Evolutionary conservation across 2,888 invertebrate species (phyloP), one percentile per base, ranked within the genome.

Genomic region (Pasiphila rectangulata): DNA sequence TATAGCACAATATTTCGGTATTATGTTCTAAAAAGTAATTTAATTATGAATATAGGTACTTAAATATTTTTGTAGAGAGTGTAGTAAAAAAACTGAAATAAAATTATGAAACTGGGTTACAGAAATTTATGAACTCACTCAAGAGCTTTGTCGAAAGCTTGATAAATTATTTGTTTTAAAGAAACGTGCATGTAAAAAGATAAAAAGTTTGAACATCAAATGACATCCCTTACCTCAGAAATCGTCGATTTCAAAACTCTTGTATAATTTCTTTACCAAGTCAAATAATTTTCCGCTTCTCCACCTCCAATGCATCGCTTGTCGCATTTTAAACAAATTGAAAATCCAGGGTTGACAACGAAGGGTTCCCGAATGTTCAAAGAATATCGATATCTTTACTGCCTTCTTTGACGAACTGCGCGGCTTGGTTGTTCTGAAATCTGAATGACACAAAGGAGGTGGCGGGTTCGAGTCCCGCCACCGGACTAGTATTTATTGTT

Each of bases 321-420:
- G 80, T 81, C 78, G 82, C 83, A 83, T 87, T 80, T 84, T 83
- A 82, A 82, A 84, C 81, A 86, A 86, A 87, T 87, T 86, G 85
- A 85, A 87, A 86, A 87, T 86, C 83, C 86, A 86, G n/a, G n/a
- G 86, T 85, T 83, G 75, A 78, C n/a, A n/a, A n/a, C 73, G 64
- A 76, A 75, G 79, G 83, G 79, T 69, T 69, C 72, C 70, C 70
- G 12, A 27, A 9, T 32, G 25, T 25, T 34, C 25, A 42, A 43
- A 20, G 42, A 27, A 27, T 17, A 6, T 16, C 13, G n/a, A 16
- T 16, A 32, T 32, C 2, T 17, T 10, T 32, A 9, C 30, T n/a
- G n/a, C n/a, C n/a, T n/a, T n/a, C n/a, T n/a, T n/a, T n/a, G n/a
- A n/a, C n/a, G n/a, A n/a, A n/a, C n/a, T n/a, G n/a, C n/a, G n/a